A percentile compares a stretch with the other conserved stretches of the same genome.
Evolutionary conservation across 2,888 invertebrate genomes (phyloP).

Genomic region (Coelinius sp.): DNA sequence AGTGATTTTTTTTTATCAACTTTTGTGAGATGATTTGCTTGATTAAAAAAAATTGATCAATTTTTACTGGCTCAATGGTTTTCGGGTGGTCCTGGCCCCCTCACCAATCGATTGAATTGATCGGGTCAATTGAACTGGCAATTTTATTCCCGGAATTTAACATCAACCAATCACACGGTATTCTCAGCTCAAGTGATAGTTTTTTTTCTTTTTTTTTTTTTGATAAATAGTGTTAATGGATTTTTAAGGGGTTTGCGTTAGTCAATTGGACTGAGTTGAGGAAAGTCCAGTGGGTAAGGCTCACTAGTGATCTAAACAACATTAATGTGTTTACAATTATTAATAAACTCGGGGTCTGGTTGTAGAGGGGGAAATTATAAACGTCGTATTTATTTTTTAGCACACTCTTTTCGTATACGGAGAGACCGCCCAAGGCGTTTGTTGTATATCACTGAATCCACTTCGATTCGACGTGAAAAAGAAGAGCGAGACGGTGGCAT

Average conservation of each 20-base stretch:
- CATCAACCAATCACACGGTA: conserved; percentile 1
- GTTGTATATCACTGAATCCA: conserved; percentile 40
- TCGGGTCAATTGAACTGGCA: conserved; percentile 32
- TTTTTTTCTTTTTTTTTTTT: neutral
- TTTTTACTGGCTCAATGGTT: conserved; percentile 14
- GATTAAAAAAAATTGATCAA: conserved; percentile 16
- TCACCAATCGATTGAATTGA: conserved; percentile 22
- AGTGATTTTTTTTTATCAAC: too few species aligned
- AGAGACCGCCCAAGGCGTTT: conserved; percentile 39
- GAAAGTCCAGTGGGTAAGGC: neutral
- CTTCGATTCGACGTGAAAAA: conserved; percentile 31
- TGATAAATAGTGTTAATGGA: neutral
- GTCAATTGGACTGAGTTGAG: neutral
- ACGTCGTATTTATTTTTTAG: conserved; percentile 33
- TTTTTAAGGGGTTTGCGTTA: neutral
- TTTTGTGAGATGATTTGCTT: neutral
- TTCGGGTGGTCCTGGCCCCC: conserved; percentile 14
- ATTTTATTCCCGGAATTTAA: conserved; percentile 28
- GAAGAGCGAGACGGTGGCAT: conserved; percentile 34
- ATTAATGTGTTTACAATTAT: conserved; percentile 36
- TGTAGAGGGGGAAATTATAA: neutral
- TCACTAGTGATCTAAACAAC: neutral
- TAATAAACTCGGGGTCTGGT: conserved; percentile 29
- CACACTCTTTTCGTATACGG: conserved; percentile 28
- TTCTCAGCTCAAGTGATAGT: neutral